A percentile compares a stretch with the other conserved stretches of the same genome.
These are phyloP conservation scores for Digitonthophagus gazella DNA, from an alignment of 2,888 invertebrate species.

Conservation along the genomic window DNA sequence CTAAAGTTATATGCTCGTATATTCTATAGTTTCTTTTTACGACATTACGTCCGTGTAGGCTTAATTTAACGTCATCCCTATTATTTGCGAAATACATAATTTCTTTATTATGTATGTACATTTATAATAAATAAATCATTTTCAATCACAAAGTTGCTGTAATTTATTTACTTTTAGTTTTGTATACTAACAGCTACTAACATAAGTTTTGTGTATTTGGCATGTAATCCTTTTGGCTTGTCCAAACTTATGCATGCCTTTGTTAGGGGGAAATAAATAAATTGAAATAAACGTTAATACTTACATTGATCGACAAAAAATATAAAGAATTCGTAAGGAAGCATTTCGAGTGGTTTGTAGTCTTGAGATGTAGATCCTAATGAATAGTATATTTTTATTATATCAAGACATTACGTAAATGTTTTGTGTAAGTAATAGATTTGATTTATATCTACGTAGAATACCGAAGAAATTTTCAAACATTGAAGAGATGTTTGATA, in stretches of 20 bases:
- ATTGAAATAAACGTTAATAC: not conserved
- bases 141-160: constrained; percentile 15
- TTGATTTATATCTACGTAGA: too few relatives aligned
- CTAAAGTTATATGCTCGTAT: constrained; percentile 19
- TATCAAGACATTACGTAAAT: too few relatives aligned
- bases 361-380: not conserved
- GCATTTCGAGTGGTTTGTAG: not conserved
- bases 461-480: too few relatives aligned
- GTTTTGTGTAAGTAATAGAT: too few relatives aligned
- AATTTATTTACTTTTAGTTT: not conserved
- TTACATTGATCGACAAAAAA: not conserved
- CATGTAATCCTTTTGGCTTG: too few relatives aligned
- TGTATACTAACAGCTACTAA: not conserved
- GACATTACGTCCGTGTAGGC: constrained; percentile 24
- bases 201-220: too few relatives aligned
- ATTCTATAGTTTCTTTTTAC: constrained; percentile 28
- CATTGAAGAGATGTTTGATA: too few relatives aligned
- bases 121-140: constrained; percentile 29
- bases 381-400: not conserved
- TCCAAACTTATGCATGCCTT: too few relatives aligned
- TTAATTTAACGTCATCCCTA: constrained; percentile 28
- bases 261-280: too few relatives aligned
- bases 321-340: not conserved
- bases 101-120: constrained; percentile 28
- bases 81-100: constrained; percentile 30